Base-by-base conservation (phyloP, 2,888 invertebrate genomes). In the Liopterus haemorrhoidalis region DNA sequence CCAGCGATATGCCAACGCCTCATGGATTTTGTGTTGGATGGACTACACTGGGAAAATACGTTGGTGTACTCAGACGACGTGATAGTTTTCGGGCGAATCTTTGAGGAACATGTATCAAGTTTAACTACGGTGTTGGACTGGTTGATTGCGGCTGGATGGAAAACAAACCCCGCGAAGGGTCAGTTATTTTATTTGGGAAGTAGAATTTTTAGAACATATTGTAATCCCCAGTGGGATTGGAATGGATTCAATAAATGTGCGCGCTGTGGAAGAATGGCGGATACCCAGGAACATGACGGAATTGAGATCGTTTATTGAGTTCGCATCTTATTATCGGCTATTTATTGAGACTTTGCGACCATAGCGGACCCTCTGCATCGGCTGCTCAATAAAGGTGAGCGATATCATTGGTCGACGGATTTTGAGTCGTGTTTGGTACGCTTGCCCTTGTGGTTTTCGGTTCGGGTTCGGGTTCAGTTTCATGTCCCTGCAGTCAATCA, bases 301-400 rank as follows among this genome's bases (percentile, higher is more conserved):
- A 28, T 19, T 57, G 4, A 37, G 52, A 6, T 11, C 48, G 5
- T 59, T 59, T 28, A 31, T 62, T 1, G 60, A 59, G 1, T 31
- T 59, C 25, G 46, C 49, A 5, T 50, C 51, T 0, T 63, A 57
- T 52, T 62, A 58, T 41, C 44, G 59, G 1, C 46, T 55, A 20
- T 62, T 57, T 31, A 52, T 59, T 8, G 33, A 24, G 37, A 49
- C 5, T 52, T 57, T 11, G 48, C 53, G 4, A 44, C 35, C 1
- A 31, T 50, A 2, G 51, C 55, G 0, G 45, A 41, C 12, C 57
- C 56, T 1, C 27, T 58, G 5, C 48, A 48, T 24, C 14, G 39
- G 3, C 41, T 59, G 2, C 8, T 53, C 4, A 49, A 51, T 20
- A 54, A 54, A 27, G 32, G 38, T 3, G 32, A 30, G n/a, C 5